These are phyloP conservation scores for Poeciliopsis turneri DNA, from an alignment of 2,797 vertebrate species.

Conservation along the genomic window DNA sequence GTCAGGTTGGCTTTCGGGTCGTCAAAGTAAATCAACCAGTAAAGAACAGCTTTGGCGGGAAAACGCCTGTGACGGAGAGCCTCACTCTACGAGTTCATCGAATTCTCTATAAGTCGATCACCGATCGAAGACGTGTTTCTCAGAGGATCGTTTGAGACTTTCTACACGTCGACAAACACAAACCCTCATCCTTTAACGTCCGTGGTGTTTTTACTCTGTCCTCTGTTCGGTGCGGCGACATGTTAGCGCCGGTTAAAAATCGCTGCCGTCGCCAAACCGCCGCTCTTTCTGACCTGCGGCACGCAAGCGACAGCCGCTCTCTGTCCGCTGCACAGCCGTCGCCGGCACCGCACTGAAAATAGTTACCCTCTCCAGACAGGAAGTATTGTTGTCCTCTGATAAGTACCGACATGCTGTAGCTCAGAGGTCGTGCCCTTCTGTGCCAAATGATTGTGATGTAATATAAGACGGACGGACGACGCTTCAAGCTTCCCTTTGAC, in stretches of 20 bases:
- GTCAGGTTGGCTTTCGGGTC: neutral
- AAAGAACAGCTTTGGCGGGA: neutral
- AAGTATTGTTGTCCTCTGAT: slow-evolving; percentile 34
- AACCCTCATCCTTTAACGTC: slow-evolving; percentile 21
- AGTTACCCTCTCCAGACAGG: slow-evolving; percentile 39
- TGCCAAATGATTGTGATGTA: slow-evolving; percentile 50
- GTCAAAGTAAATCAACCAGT: neutral
- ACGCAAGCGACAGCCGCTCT: slow-evolving; percentile 36
- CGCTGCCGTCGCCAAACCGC: slow-evolving; percentile 22
- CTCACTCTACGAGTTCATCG: neutral
- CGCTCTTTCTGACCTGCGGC: slow-evolving; percentile 41
- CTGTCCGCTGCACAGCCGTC: slow-evolving; percentile 46
- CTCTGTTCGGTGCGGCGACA: slow-evolving; percentile 26
- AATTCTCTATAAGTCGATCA: neutral
- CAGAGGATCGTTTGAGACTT: slow-evolving; percentile 13
- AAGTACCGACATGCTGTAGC: slow-evolving; percentile 21
- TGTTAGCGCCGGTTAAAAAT: slow-evolving; percentile 24
- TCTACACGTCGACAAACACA: slow-evolving; percentile 13
- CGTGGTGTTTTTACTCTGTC: slow-evolving; percentile 52
- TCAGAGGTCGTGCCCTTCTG: slow-evolving; percentile 30
- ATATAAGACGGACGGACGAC: slow-evolving; percentile 23
- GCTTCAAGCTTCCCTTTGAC: slow-evolving; percentile 53
- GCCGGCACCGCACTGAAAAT: slow-evolving; percentile 30
- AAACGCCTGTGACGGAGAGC: too few species aligned
- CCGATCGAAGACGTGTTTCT: neutral